Percentiles rank a stretch among this genome's conserved stretches.
phyloP scores from a whole-genome alignment of 2,888 invertebrate genomes.

The Drosophila phalerata region DNA sequence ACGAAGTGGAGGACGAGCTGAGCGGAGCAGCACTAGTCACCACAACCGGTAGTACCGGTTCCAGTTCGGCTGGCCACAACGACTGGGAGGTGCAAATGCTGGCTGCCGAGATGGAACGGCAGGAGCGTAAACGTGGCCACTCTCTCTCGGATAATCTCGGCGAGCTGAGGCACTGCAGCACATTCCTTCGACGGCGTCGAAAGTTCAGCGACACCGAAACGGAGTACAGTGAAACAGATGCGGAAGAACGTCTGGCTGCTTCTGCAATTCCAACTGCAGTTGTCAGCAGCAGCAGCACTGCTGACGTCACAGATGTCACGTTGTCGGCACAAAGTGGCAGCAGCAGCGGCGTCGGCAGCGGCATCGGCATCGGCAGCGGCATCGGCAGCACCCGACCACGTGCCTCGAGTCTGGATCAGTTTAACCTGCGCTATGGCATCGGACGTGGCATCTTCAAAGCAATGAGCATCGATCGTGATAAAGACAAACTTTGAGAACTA shows the following conservation, averaged over 20 bases:
- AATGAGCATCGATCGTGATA: constrained; percentile 85
- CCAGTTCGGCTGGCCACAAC: constrained; percentile 77
- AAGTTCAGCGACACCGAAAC: constrained; percentile 85
- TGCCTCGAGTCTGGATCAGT: constrained; percentile 85
- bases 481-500: constrained; percentile 85
- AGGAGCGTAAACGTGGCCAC: constrained; percentile 85
- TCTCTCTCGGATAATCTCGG: constrained; percentile 81
- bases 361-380: constrained; percentile 36
- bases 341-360: constrained; percentile 55
- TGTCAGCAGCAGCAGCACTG: neutral
- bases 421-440: constrained; percentile 83
- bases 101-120: constrained; percentile 90
- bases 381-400: constrained; percentile 71
- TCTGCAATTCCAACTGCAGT: neutral
- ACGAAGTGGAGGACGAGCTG: constrained; percentile 61
- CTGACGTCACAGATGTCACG: constrained; percentile 10
- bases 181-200: constrained; percentile 76
- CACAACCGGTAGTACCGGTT: constrained; percentile 7
- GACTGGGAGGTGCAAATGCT: constrained; percentile 93
- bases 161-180: constrained; percentile 75
- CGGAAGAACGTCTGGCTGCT: constrained; percentile 63
- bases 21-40: constrained; percentile 50
- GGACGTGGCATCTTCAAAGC: constrained; percentile 84
- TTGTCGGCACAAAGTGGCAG: constrained; percentile 29
- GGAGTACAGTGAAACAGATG: constrained; percentile 83